Conservation (phyloP, 2,113 vertebrate species). For the Osmerus mordax region DNA sequence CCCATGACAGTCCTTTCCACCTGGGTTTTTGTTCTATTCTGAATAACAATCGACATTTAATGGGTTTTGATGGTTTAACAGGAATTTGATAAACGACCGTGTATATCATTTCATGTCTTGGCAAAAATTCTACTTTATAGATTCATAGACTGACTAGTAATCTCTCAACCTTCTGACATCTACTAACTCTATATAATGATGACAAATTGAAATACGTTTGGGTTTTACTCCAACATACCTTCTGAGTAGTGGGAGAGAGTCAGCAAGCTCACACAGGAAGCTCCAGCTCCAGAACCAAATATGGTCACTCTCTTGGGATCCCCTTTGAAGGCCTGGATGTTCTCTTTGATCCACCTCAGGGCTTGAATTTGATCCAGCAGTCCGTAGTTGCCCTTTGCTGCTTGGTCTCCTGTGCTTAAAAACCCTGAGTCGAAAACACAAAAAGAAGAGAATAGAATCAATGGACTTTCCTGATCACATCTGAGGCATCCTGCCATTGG, state of each 20-base stretch:
- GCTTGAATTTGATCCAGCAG: constrained; percentile 97
- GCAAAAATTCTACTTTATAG: too few species aligned
- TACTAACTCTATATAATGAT: too few species aligned
- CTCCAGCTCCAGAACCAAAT: constrained; percentile 94
- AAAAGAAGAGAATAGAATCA: not conserved
- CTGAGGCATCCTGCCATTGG: not conserved
- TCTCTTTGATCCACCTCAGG: constrained; percentile 94
- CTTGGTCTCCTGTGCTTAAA: constrained; percentile 94
- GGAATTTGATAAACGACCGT: too few species aligned
- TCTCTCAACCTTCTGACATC: too few species aligned
- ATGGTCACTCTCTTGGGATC: constrained; percentile 95
- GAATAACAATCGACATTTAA: too few species aligned
- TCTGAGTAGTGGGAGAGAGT: constrained; percentile 97
- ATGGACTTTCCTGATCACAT: not conserved
- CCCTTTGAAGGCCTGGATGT: constrained; percentile 92
- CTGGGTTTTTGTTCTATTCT: not conserved
- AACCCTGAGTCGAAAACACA: constrained; percentile 77
- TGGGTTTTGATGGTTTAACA: too few species aligned
- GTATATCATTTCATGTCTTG: too few species aligned
- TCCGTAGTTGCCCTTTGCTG: constrained; percentile 95
- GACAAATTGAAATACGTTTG: too few species aligned
- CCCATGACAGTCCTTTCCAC: not conserved
- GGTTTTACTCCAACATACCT: constrained; percentile 69
- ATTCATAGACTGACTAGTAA: too few species aligned
- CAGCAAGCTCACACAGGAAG: constrained; percentile 92